A percentile compares a stretch with the other conserved stretches of the same genome.
Evolutionary conservation across 2,888 invertebrate species (phyloP).

Genomic region (Drosophila prostipennis): DNA sequence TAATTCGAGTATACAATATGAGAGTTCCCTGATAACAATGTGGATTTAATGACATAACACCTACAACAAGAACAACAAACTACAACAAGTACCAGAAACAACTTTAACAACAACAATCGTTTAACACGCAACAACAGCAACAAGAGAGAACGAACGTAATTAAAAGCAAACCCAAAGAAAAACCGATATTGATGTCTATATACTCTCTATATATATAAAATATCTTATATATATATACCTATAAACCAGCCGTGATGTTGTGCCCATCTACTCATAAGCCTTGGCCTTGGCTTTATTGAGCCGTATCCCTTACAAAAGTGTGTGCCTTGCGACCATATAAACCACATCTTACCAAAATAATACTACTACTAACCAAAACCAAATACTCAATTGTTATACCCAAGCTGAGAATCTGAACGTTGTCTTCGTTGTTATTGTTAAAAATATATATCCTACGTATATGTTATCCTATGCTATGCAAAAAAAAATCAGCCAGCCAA

Average conservation of each 20-base stretch:
- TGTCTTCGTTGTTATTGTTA: conserved; percentile 24
- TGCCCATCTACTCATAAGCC: conserved; percentile 39
- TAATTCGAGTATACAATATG: conserved; percentile 25
- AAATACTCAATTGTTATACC: conserved; percentile 26
- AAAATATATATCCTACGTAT: conserved; percentile 3
- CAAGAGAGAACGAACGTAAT: conserved; percentile 56
- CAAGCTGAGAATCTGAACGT: conserved; percentile 29
- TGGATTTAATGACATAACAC: conserved; percentile 70
- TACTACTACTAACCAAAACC: conserved; percentile 39
- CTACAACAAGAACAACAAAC: conserved; percentile 58
- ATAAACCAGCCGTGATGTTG: conserved; percentile 45
- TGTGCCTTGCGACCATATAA: conserved; percentile 71
- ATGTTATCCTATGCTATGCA: conserved; percentile 20
- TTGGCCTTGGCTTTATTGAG: conserved; percentile 56
- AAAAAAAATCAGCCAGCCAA: conserved; percentile 9
- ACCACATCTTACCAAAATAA: conserved; percentile 25
- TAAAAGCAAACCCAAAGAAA: conserved; percentile 41
- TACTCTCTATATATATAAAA: conserved; percentile 38
- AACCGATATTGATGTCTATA: conserved; percentile 72
- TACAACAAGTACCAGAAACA: conserved; percentile 60
- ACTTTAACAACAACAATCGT: conserved; percentile 69
- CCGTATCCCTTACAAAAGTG: conserved; percentile 40
- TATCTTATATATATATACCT: conserved; percentile 44
- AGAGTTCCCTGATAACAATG: conserved; percentile 53
- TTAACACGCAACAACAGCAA: conserved; percentile 72